These are phyloP conservation scores for Slavum lentiscoides DNA, from an alignment of 2,888 invertebrate genomes.

Conservation along the genomic window DNA sequence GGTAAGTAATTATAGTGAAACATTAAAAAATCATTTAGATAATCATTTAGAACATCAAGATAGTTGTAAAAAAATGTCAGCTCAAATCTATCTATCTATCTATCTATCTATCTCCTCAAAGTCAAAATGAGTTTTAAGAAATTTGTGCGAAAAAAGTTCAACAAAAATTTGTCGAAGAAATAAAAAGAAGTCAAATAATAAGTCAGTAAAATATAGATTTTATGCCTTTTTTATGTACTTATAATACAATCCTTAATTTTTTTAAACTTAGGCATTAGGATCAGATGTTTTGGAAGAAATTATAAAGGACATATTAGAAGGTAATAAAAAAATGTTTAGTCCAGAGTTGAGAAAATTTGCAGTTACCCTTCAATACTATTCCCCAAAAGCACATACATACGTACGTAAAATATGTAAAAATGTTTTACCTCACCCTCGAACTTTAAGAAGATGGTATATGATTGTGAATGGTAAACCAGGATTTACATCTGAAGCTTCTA, in stretches of 20 bases:
- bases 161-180: too few relatives aligned
- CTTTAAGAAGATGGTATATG: slow-evolving; percentile 45
- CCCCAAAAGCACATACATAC: slow-evolving; percentile 33
- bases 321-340: slow-evolving; percentile 1
- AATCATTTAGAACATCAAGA: too few relatives aligned
- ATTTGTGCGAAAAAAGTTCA: too few relatives aligned
- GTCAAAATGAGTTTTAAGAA: too few relatives aligned
- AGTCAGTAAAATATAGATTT: not conserved
- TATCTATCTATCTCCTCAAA: too few relatives aligned
- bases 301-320: not conserved
- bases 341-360: slow-evolving; percentile 19
- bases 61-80: too few relatives aligned
- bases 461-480: slow-evolving; percentile 57
- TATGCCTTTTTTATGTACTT: not conserved
- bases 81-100: too few relatives aligned
- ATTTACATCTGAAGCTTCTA: slow-evolving; percentile 55
- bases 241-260: not conserved
- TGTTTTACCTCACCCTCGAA: slow-evolving; percentile 19
- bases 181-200: too few relatives aligned
- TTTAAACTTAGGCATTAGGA: not conserved
- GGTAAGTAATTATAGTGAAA: too few relatives aligned
- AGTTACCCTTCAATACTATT: slow-evolving; percentile 43
- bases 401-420: slow-evolving; percentile 37
- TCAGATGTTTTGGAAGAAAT: slow-evolving; percentile 11
- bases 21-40: too few relatives aligned